Evolutionary conservation across 2,888 invertebrate genomes (phyloP).

Genomic region (Drosophila paramelanica): DNA sequence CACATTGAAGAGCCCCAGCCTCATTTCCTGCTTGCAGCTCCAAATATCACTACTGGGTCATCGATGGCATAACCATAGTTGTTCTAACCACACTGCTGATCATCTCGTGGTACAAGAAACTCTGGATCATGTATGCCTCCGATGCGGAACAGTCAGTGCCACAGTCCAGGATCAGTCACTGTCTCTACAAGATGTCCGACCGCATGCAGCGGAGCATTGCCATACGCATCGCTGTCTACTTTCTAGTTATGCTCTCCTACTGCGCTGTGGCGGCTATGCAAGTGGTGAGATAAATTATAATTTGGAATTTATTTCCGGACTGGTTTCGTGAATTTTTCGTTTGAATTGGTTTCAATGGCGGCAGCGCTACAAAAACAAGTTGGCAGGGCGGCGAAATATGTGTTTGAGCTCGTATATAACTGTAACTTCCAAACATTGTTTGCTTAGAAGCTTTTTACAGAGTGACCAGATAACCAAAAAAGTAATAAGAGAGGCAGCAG

Average conservation of each 20-base stretch:
- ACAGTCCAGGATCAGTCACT: slow-evolving; percentile 85
- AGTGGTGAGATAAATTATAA: slow-evolving; percentile 51
- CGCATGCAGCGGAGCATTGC: slow-evolving; percentile 88
- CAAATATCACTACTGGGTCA: slow-evolving; percentile 84
- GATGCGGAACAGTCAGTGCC: slow-evolving; percentile 84
- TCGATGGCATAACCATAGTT: slow-evolving; percentile 85
- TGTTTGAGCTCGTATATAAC: not conserved
- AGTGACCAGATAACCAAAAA: not conserved
- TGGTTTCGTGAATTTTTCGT: no score
- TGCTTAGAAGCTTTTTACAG: not conserved
- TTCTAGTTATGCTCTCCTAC: slow-evolving; percentile 88
- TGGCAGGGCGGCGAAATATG: not conserved
- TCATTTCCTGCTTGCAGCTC: slow-evolving; percentile 23
- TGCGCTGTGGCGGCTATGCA: slow-evolving; percentile 85
- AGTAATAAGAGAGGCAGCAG: no score
- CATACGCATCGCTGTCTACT: slow-evolving; percentile 88
- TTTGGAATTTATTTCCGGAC: not conserved
- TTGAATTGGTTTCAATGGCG: not conserved
- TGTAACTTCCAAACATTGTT: not conserved
- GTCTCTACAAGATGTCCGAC: slow-evolving; percentile 88
- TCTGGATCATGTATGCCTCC: slow-evolving; percentile 87
- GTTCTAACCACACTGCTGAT: slow-evolving; percentile 88
- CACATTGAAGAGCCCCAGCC: no score
- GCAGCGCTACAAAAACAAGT: not conserved
- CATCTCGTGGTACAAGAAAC: slow-evolving; percentile 91